These are phyloP conservation scores for Tetragnatha versicolor DNA, from an alignment of 1,140 invertebrate species.

Conservation along the genomic window DNA sequence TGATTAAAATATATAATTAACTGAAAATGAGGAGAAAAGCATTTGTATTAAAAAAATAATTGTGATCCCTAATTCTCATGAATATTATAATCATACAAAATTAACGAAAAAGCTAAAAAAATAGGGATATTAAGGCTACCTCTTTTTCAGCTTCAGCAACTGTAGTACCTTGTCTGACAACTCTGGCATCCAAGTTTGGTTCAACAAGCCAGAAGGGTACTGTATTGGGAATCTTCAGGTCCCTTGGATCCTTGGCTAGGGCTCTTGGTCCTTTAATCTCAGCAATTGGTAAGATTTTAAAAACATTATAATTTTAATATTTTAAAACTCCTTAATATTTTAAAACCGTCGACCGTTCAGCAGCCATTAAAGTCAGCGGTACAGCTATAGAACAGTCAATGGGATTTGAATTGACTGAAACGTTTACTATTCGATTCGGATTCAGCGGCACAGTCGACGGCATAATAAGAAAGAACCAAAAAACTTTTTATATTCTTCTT, in stretches of 20 bases:
- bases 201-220: constrained; percentile 85
- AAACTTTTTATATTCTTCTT: background rate
- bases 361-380: background rate
- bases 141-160: constrained; percentile 81
- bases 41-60: too few species aligned
- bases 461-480: background rate
- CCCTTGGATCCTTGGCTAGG: constrained; percentile 89
- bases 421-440: too few species aligned
- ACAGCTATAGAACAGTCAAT: background rate
- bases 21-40: too few species aligned
- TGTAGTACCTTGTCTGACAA: constrained; percentile 92
- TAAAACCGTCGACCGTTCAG: too few species aligned
- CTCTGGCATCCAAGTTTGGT: constrained; percentile 84
- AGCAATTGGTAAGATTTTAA: constrained; percentile 64
- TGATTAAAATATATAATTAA: too few species aligned
- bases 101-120: background rate
- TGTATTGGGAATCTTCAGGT: constrained; percentile 91
- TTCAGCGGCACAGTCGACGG: too few species aligned
- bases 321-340: background rate
- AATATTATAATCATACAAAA: too few species aligned
- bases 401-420: background rate
- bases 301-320: background rate
- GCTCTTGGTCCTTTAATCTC: constrained; percentile 90
- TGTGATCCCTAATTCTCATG: too few species aligned
- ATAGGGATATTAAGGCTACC: constrained; percentile 27